A percentile compares a stretch with the other conserved stretches of the same genome.
These are phyloP conservation scores for Myocastor coypus DNA, from an alignment of 2,113 vertebrate species.

Conservation along the genomic window DNA sequence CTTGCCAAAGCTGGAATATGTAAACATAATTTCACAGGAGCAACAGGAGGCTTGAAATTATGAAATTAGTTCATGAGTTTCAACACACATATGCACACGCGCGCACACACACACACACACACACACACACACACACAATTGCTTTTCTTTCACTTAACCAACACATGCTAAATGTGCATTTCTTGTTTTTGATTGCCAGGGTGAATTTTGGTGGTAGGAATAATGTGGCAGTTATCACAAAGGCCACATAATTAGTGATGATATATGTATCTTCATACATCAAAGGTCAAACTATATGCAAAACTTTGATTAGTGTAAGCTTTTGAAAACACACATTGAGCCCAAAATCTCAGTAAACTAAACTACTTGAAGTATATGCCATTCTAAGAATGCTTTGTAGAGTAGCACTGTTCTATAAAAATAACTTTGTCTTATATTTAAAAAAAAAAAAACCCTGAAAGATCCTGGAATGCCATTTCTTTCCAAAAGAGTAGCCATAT, in stretches of 20 bases:
- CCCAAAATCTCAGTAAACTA: slow-evolving; percentile 50
- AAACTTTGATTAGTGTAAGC: not conserved
- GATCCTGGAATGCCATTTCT: slow-evolving; percentile 81
- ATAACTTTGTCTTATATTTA: slow-evolving; percentile 81
- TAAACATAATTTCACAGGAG: slow-evolving; percentile 45
- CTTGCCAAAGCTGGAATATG: not conserved
- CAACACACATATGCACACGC: not conserved
- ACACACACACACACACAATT: not conserved
- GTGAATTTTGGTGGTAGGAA: not conserved
- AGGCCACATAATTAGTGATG: not conserved
- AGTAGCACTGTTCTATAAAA: slow-evolving; percentile 77
- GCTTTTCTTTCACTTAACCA: slow-evolving; percentile 37
- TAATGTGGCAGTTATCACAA: not conserved
- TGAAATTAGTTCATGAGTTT: slow-evolving; percentile 16
- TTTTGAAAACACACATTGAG: not conserved
- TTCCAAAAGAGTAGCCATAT: slow-evolving; percentile 83
- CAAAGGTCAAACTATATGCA: not conserved
- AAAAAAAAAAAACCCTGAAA: slow-evolving; percentile 70
- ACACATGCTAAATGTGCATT: not conserved
- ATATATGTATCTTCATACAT: not conserved
- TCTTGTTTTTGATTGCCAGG: not conserved
- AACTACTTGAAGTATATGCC: slow-evolving; percentile 52
- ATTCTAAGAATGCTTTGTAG: slow-evolving; percentile 66
- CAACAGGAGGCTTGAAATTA: not conserved
- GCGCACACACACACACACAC: not conserved